A percentile compares a stretch with the other conserved stretches of the same genome.
Conservation (phyloP, 2,797 vertebrate genomes). For the Sebastes steindachneri region DNA sequence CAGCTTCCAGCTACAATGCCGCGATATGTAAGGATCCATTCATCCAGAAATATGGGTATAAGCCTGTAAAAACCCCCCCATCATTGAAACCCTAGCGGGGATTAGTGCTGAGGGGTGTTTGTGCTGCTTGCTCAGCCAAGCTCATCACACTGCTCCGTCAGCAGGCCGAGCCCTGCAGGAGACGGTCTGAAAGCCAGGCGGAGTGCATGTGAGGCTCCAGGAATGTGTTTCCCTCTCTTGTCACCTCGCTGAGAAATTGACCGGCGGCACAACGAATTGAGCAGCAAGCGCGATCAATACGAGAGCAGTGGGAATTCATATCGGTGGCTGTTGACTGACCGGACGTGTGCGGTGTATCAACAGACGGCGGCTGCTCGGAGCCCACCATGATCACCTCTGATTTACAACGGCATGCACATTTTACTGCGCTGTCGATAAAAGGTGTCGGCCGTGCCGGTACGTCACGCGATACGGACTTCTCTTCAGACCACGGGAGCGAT, state of each 20-base stretch:
- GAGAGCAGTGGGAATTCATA: slow-evolving; percentile 23
- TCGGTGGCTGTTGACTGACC: slow-evolving; percentile 11
- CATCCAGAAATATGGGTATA: slow-evolving; percentile 37
- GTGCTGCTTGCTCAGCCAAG: slow-evolving; percentile 45
- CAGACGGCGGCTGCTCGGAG: background rate
- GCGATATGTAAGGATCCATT: slow-evolving; percentile 22
- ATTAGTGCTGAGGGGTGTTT: slow-evolving; percentile 36
- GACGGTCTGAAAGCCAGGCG: background rate
- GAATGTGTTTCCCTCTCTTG: slow-evolving; percentile 17
- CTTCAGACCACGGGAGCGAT: slow-evolving; percentile 5
- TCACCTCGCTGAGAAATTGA: slow-evolving; percentile 42
- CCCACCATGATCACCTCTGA: slow-evolving; percentile 23
- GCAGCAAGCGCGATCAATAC: slow-evolving; percentile 44
- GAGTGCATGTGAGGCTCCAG: background rate
- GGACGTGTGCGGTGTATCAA: slow-evolving; percentile 6
- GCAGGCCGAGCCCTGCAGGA: slow-evolving; percentile 31
- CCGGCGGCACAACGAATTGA: slow-evolving; percentile 12
- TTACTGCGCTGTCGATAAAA: slow-evolving; percentile 28
- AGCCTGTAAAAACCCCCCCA: slow-evolving; percentile 35
- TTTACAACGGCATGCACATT: slow-evolving; percentile 21
- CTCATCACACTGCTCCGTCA: slow-evolving; percentile 45
- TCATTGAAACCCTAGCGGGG: slow-evolving; percentile 50
- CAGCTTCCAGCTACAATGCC: background rate
- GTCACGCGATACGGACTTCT: slow-evolving; percentile 1
- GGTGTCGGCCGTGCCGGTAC: background rate